phyloP scores from a whole-genome alignment of 2,797 vertebrate species.

The Smutsia temminckii region DNA sequence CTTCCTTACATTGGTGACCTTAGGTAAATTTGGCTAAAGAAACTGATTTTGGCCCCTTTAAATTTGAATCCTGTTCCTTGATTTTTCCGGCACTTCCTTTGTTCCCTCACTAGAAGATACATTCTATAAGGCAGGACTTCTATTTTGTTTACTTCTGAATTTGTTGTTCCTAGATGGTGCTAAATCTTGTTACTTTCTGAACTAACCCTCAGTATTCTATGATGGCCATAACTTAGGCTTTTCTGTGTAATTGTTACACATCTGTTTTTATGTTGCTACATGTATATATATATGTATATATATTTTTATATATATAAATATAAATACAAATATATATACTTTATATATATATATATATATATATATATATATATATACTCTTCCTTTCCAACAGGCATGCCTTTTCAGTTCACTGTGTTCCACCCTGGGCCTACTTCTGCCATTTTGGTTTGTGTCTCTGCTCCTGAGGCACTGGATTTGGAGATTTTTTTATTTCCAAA shows the following conservation, averaged over 20 bases:
- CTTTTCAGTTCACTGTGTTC: too few relatives aligned
- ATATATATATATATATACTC: too few relatives aligned
- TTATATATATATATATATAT: too few relatives aligned
- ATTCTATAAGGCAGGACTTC: not conserved
- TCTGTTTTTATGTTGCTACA: not conserved
- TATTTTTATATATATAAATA: too few relatives aligned
- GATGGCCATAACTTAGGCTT: not conserved
- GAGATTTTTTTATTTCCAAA: not conserved
- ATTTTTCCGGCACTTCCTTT: not conserved
- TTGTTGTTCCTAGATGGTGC: not conserved
- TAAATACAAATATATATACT: not conserved
- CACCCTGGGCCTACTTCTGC: too few relatives aligned
- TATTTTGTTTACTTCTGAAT: not conserved
- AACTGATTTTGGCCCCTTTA: not conserved
- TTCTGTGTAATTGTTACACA: not conserved
- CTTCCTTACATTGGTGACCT: conserved; percentile 1
- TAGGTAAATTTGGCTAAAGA: not conserved
- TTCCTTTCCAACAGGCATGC: accelerated
- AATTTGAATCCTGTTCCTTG: not conserved
- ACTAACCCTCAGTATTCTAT: not conserved
- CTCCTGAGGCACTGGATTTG: not conserved
- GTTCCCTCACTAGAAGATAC: not conserved
- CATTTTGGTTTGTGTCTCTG: not conserved
- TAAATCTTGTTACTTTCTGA: not conserved
- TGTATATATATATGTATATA: not conserved